Percentiles rank a stretch among this genome's conserved stretches.
Evolutionary conservation across 30 jellyfish, hydroid and myxozoan genomes (phyloP).

Genomic region (Chrysaora quinquecirrha): DNA sequence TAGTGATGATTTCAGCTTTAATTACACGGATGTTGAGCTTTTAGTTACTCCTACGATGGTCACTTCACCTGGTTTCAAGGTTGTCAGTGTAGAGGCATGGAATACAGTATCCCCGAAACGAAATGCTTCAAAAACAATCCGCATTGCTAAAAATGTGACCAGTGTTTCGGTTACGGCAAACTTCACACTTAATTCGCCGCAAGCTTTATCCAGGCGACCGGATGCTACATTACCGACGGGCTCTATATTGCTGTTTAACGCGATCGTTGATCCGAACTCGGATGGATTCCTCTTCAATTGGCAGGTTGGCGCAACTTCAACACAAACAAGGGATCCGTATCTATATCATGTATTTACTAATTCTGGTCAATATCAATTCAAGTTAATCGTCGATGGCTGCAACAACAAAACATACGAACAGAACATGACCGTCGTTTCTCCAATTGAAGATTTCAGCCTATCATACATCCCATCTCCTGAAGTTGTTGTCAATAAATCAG

Average conservation of each 20-base stretch:
- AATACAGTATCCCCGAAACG: not conserved
- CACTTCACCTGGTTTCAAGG: slow-evolving; percentile 31
- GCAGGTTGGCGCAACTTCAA: not conserved
- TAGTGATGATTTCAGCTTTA: not conserved
- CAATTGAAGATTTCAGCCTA: slow-evolving; percentile 27
- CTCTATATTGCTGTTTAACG: slow-evolving; percentile 22
- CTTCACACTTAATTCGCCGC: slow-evolving; percentile 50
- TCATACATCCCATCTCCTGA: slow-evolving; percentile 30
- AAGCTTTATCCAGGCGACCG: slow-evolving; percentile 33
- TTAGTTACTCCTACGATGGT: not conserved
- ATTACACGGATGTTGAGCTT: not conserved
- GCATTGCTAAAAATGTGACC: slow-evolving; percentile 16
- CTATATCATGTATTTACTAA: slow-evolving; percentile 14
- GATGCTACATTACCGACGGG: slow-evolving; percentile 6
- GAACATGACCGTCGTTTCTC: slow-evolving; percentile 43
- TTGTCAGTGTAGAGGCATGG: not conserved
- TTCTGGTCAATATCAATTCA: slow-evolving; percentile 22
- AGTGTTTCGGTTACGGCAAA: slow-evolving; percentile 6
- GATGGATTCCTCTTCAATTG: slow-evolving; percentile 28
- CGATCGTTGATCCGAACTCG: slow-evolving; percentile 32
- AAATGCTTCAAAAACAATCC: not conserved
- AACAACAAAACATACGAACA: slow-evolving; percentile 1
- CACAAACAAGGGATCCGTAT: not conserved
- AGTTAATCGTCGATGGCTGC: slow-evolving; percentile 37
- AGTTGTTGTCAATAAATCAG: slow-evolving; percentile 21